Conservation (phyloP, 92 coral and sea anemone genomes). For the Epizoanthus ramosus region DNA sequence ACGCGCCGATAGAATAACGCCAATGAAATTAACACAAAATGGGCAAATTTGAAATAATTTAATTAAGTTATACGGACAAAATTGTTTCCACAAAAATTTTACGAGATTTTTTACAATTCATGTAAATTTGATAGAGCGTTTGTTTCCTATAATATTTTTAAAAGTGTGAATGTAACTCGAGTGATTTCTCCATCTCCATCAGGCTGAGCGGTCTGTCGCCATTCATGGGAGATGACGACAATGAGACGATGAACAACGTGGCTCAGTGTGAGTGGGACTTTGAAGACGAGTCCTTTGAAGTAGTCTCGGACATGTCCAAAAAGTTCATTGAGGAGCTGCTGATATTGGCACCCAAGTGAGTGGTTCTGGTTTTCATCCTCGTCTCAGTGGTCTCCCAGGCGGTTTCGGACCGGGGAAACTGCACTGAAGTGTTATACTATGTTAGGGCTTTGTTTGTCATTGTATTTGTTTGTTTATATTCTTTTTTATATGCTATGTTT, state of each 20-base stretch:
- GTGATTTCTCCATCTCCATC: neutral
- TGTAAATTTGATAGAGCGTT: no score
- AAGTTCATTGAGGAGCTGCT: conserved; percentile 88
- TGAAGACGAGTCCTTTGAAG: conserved; percentile 95
- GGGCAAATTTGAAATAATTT: no score
- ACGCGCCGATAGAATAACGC: no score
- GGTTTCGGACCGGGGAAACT: no score
- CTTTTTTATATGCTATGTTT: no score
- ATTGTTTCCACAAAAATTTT: no score
- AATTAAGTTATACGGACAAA: no score
- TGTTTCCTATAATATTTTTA: neutral
- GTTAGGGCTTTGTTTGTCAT: neutral
- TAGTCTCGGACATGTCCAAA: conserved; percentile 88
- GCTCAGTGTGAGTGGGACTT: conserved; percentile 95
- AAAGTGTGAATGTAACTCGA: neutral
- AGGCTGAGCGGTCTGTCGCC: conserved; percentile 98
- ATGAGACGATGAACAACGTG: conserved; percentile 94
- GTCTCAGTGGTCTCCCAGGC: neutral
- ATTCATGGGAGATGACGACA: conserved; percentile 99
- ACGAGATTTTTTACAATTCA: no score
- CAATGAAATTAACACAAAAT: no score
- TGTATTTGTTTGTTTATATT: no score
- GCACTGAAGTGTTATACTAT: neutral
- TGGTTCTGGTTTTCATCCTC: neutral
- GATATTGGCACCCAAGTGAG: conserved; percentile 79